A percentile compares a stretch with the other conserved stretches of the same genome.
Evolutionary conservation across 2,888 invertebrate species (phyloP).

Genomic region (Metallyticus violacea): DNA sequence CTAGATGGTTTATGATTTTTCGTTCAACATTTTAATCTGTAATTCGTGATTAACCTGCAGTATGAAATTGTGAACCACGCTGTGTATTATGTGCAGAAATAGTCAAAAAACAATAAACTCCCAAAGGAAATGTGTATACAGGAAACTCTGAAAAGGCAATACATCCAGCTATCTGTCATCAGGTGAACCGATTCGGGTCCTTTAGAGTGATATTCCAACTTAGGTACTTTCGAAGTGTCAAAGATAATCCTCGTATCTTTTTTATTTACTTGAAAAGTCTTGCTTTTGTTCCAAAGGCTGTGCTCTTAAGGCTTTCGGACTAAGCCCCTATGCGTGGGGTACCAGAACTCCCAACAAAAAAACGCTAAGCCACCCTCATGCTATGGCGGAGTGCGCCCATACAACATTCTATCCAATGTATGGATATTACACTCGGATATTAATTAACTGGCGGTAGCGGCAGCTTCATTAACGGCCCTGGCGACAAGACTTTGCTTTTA

Average conservation of each 20-base stretch:
- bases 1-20: too few relatives aligned
- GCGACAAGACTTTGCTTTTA: constrained; percentile 30
- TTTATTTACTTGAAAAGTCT: neutral
- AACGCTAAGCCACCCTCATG: neutral
- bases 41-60: too few relatives aligned
- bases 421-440: constrained; percentile 22
- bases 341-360: neutral
- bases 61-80: too few relatives aligned
- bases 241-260: neutral
- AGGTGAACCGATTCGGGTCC: too few relatives aligned
- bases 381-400: neutral
- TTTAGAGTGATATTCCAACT: neutral
- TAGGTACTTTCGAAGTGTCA: neutral
- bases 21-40: too few relatives aligned
- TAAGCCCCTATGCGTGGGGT: neutral
- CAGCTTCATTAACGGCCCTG: constrained; percentile 19
- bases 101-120: too few relatives aligned
- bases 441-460: constrained; percentile 15
- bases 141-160: too few relatives aligned
- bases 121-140: too few relatives aligned
- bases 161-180: too few relatives aligned
- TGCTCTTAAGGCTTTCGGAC: neutral
- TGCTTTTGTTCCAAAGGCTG: too few relatives aligned
- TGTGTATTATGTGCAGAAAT: too few relatives aligned
- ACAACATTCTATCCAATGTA: neutral